Conservation (phyloP, 2,113 vertebrate species). For the Otis tarda region DNA sequence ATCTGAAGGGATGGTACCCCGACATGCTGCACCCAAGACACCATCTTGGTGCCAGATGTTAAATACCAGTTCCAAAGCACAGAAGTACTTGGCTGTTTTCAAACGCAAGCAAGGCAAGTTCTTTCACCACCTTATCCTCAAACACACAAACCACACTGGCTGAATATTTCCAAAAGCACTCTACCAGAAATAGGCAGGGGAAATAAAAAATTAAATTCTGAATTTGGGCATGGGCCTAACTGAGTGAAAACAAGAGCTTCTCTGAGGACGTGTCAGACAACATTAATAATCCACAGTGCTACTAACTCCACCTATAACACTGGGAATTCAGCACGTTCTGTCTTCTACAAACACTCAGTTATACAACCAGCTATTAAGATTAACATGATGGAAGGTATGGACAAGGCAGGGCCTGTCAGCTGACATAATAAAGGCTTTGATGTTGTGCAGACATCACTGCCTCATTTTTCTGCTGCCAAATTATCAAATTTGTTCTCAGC, state of each 20-base stretch:
- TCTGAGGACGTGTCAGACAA: not conserved
- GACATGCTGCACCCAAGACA: not conserved
- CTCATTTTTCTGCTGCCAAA: constrained; percentile 45
- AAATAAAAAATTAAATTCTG: not conserved
- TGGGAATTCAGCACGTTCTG: constrained; percentile 35
- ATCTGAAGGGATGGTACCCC: not conserved
- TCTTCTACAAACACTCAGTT: constrained; percentile 4
- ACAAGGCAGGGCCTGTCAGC: constrained; percentile 64
- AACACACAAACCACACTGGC: not conserved
- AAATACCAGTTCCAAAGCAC: not conserved
- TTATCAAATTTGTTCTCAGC: constrained; percentile 45
- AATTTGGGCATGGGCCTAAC: not conserved
- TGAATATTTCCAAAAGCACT: not conserved
- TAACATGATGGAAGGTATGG: constrained; percentile 28
- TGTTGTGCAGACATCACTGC: constrained; percentile 40
- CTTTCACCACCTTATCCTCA: not conserved
- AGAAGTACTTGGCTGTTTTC: not conserved
- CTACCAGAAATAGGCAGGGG: not conserved
- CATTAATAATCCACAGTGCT: not conserved
- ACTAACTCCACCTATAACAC: constrained; percentile 36
- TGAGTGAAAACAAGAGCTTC: not conserved
- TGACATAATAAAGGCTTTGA: constrained; percentile 47
- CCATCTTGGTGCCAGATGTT: not conserved
- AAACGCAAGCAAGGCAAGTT: not conserved
- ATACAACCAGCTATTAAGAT: constrained; percentile 47